Base-by-base conservation (phyloP, 2,888 invertebrate genomes). In the Dascillus cervinus region DNA sequence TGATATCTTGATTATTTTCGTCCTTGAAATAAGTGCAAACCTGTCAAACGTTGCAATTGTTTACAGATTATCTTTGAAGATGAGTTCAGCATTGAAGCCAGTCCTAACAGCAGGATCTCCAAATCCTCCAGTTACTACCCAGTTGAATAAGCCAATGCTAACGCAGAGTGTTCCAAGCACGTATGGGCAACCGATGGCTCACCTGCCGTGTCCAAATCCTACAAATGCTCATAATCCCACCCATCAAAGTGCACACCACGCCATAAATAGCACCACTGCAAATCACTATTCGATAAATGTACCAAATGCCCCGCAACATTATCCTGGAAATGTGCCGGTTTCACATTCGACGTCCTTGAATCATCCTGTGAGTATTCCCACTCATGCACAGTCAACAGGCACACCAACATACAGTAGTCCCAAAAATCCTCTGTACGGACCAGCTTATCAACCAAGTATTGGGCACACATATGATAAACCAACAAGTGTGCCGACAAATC, bases 11-110 rank as follows among this genome's bases (percentile, higher is more conserved):
- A 8, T 4, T 17, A 17, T 8, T 17, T 17, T 4, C 8, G 17
- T 17, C 8, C 17, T 4, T 4, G 5, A 17, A 17, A 6, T 17
- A 17, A 17, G 8, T 8, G 8, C 4, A 17, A 6, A 17, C 4
- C n/a, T n/a, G n/a, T n/a, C n/a, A n/a, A n/a, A 17, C 8, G 4
- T 17, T 17, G 17, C 21, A 23, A 28, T 32, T 3, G 15, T 26
- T 39, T 39, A 8, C 32, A 39, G 39, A 27, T 23, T 22, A 13
- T 24, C 31, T 37, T 31, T 35, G 39, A 35, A 22, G 62, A 75
- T 75, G 75, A 75, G 73, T 67, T 73, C 75, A 55, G 72, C 73
- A 56, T 61, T 75, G 62, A 75, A 75, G 65, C 73, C 75, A 59
- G 72, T 69, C 54, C 56, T 73, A 53, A 65, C 72, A 46, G 42